Evolutionary conservation across 2,888 invertebrate genomes (phyloP).

Genomic region (Metellina segmentata): DNA sequence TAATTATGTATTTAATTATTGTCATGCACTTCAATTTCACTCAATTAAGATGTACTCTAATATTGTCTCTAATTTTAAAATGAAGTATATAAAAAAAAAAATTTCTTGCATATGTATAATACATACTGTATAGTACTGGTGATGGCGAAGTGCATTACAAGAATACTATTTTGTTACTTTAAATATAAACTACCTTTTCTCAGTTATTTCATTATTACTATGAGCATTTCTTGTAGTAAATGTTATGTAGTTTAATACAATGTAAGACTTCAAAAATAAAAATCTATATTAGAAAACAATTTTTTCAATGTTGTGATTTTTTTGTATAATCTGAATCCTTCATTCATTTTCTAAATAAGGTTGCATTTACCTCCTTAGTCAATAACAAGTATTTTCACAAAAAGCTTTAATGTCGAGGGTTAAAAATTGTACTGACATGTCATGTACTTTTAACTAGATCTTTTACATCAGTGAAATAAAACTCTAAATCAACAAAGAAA

Average conservation of each 20-base stretch:
- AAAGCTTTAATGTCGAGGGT: no score
- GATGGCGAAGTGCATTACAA: slow-evolving; percentile 74
- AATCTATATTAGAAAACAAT: slow-evolving; percentile 66
- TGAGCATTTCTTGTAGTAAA: slow-evolving; percentile 52
- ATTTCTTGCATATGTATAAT: neutral
- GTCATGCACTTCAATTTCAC: neutral
- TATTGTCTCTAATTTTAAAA: neutral
- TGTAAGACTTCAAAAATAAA: slow-evolving; percentile 70
- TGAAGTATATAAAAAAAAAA: neutral
- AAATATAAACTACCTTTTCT: slow-evolving; percentile 32
- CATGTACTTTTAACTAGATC: no score
- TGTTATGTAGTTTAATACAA: slow-evolving; percentile 71
- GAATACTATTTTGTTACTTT: slow-evolving; percentile 57
- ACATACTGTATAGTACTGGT: slow-evolving; percentile 45
- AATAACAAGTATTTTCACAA: no score
- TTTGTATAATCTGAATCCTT: neutral
- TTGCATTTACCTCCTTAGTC: no score
- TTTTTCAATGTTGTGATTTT: neutral
- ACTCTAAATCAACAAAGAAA: no score
- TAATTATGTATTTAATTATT: neutral
- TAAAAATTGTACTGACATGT: no score
- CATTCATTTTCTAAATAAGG: no score
- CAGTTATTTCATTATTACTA: slow-evolving; percentile 27
- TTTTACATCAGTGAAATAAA: no score
- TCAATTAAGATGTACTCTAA: neutral